Evolutionary conservation across 2,113 vertebrate species (phyloP).

Genomic region (Carollia perspicillata): DNA sequence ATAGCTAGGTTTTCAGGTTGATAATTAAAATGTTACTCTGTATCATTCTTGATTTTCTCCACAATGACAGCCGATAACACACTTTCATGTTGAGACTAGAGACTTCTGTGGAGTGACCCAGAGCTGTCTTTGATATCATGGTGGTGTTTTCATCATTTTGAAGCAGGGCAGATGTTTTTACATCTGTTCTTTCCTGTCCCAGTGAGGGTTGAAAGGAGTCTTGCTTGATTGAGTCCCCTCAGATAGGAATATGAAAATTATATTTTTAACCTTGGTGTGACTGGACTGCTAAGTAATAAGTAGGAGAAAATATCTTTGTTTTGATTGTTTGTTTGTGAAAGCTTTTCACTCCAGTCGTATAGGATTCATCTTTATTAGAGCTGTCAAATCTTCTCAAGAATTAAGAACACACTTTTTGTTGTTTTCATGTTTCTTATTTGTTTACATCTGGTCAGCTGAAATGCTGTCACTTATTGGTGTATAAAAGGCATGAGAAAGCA

Average conservation of each 20-base stretch:
- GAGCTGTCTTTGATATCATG: conserved; percentile 54
- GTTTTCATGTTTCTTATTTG: conserved; percentile 40
- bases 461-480: conserved; percentile 41
- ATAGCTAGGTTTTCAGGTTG: conserved; percentile 42
- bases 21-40: conserved; percentile 58
- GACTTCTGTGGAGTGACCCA: conserved; percentile 54
- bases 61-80: conserved; percentile 47
- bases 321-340: conserved; percentile 31
- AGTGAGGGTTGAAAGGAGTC: conserved; percentile 58
- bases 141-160: conserved; percentile 68
- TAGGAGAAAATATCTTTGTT: conserved; percentile 53
- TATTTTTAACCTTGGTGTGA: conserved; percentile 67
- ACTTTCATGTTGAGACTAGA: conserved; percentile 58
- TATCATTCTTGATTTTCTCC: conserved; percentile 63
- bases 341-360: conserved; percentile 40
- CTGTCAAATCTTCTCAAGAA: conserved; percentile 43
- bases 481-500: not conserved
- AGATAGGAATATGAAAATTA: conserved; percentile 69
- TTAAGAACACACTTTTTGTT: conserved; percentile 45
- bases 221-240: conserved; percentile 69
- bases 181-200: conserved; percentile 68
- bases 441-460: conserved; percentile 37
- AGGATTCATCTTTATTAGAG: conserved; percentile 50
- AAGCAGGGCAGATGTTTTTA: conserved; percentile 71
- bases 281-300: conserved; percentile 53